These are phyloP conservation scores for Tachina lurida DNA, from an alignment of 2,888 invertebrate species.

Conservation along the genomic window DNA sequence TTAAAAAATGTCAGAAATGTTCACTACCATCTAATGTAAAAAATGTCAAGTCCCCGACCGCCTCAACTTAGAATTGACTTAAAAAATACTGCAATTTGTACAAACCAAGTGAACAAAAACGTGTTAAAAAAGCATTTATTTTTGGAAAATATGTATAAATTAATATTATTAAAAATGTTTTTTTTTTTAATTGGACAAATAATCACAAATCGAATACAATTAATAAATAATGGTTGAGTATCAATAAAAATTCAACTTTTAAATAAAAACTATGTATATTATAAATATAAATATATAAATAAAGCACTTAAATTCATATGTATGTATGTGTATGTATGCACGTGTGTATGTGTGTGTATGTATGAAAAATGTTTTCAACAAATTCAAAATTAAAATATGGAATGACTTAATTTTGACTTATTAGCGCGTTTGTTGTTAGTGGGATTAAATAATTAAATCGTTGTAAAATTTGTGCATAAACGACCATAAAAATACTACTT, in stretches of 20 bases:
- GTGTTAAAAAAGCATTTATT: too few species aligned
- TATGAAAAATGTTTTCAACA: background rate
- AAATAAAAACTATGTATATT: slow-evolving; percentile 8
- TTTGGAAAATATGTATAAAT: too few species aligned
- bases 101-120: too few species aligned
- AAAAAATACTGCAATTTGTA: too few species aligned
- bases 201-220: slow-evolving; percentile 43
- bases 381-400: slow-evolving; percentile 18
- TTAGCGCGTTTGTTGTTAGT: background rate
- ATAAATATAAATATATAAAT: background rate
- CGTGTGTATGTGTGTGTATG: background rate
- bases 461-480: slow-evolving; percentile 51
- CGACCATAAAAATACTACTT: slow-evolving; percentile 38
- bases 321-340: background rate
- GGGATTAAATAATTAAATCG: background rate
- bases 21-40: too few species aligned
- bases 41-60: too few species aligned
- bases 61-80: too few species aligned
- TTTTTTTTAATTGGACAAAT: background rate
- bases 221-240: slow-evolving; percentile 30
- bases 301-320: background rate
- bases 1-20: too few species aligned
- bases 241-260: slow-evolving; percentile 8
- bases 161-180: too few species aligned
- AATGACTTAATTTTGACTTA: slow-evolving; percentile 10